Evolutionary conservation across 2,888 invertebrate species (phyloP), one percentile per base, ranked within the genome.

Genomic region (Cybosia mesomella): DNA sequence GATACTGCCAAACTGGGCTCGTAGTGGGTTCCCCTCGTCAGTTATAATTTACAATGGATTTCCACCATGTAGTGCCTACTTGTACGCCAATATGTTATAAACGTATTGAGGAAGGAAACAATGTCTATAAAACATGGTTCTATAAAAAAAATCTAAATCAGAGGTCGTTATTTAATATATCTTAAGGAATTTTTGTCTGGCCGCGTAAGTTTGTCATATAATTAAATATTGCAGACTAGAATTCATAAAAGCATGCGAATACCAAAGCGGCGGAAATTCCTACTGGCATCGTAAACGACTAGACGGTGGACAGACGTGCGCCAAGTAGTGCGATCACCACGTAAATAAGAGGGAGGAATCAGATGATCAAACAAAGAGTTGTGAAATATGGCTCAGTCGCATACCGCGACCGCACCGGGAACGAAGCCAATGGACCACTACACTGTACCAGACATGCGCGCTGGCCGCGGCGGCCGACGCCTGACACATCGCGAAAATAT

Each of bases 241-340:
- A 90, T 85, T 87, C 87, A 86, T 88, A 87, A 84, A 81, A 84
- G 86, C 86, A 89, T 90, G 89, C 89, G 84, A 92, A 92, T 91
- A 87, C 87, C 87, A 85, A 85, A 86, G 85, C 82, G 84, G 88
- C 88, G 92, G 92, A 91, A 93, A 92, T 93, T 91, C 91, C 89
- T 89, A 84, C 84, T 85, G 84, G 86, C 81, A 87, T n/a, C 84
- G 88, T 89, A 88, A 90, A 89, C 87, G 93, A 86, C 93, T 94
- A 94, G 94, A 94, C 94, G 87, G 81, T 83, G 91, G 86, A 90
- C 91, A 94, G 94, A 94, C 94, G 87, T 81, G 85, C 83, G 87
- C 85, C 87, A 84, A 88, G 85, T 84, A 85, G 86, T 85, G 83
- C 85, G 81, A 83, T 79, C 79, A 82, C 79, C 87, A 86, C 88